These are phyloP conservation scores for Hemitrygon akajei DNA, from an alignment of 2,797 vertebrate genomes.

Conservation along the genomic window DNA sequence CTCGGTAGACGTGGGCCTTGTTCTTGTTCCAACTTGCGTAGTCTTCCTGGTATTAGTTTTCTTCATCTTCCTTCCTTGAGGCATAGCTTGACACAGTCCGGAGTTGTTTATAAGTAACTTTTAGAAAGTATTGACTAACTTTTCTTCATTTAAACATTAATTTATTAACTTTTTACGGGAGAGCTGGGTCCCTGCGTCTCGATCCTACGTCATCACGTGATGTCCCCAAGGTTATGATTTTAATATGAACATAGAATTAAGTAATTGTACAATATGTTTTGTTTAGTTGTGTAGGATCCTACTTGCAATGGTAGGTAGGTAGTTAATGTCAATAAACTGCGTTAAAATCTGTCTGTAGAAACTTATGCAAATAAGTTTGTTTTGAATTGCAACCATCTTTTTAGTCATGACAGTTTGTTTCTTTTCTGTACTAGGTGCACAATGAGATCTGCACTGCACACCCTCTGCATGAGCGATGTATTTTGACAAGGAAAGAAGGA, in stretches of 20 bases:
- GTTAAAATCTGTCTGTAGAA: background rate
- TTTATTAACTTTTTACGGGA: too few relatives aligned
- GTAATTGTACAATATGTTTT: background rate
- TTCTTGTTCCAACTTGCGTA: too few relatives aligned
- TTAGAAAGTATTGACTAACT: too few relatives aligned
- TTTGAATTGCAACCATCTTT: background rate
- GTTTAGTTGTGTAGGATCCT: background rate
- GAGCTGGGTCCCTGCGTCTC: too few relatives aligned
- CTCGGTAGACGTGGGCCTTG: too few relatives aligned
- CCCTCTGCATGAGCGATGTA: slow-evolving; percentile 84
- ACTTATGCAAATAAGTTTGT: background rate
- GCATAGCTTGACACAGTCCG: too few relatives aligned
- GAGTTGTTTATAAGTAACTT: too few relatives aligned
- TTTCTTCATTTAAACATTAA: too few relatives aligned
- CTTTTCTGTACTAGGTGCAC: slow-evolving; percentile 62
- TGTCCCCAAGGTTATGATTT: too few relatives aligned
- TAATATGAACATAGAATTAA: background rate
- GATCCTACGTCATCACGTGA: too few relatives aligned
- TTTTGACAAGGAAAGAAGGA: slow-evolving; percentile 91
- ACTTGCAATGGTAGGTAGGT: background rate
- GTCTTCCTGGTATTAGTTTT: too few relatives aligned
- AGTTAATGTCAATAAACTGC: background rate
- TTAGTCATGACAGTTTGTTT: background rate
- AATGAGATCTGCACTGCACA: slow-evolving; percentile 75
- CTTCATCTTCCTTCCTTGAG: too few relatives aligned